Evolutionary conservation across 2,113 vertebrate genomes (phyloP), one percentile per base, ranked within the genome.

Genomic region (Asarcornis scutulata): DNA sequence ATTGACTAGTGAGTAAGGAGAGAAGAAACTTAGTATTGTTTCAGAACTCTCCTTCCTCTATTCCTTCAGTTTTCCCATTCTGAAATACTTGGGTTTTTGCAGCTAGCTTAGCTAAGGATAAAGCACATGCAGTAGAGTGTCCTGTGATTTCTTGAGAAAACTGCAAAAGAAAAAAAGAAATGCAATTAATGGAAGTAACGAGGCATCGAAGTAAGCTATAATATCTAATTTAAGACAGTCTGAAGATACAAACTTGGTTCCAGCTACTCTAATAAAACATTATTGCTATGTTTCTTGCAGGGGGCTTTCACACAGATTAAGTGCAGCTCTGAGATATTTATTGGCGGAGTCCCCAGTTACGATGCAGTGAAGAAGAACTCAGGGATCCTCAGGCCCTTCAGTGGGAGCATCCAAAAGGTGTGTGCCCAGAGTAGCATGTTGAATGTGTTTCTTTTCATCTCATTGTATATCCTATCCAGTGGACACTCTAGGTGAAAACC

Each of bases 301-400:
- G 99, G 99, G 18, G 99, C 99, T 71, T 99, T 99, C 96, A 99
- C 99, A 21, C 99, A 99, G 96, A 99, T 99, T 87, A 99, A 98
- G 80, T 99, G 99, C 97, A 99, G 98, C 91, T 98, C 99, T 16
- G 98, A 99, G 68, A 98, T 99, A 86, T 99, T 98, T 86, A 96
- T 99, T 23, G 99, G 99, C 0, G 99, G 99, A 38, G 98, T 99
- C 63, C 99, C 99, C 86, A 98, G 88, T 82, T 99, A 99, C 3
- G 98, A 99, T 26, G 92, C 96, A 3, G 98, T 99, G 86, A 99
- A 99, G 98, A 98, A 94, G 96, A 98, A 98, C 13, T 98, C 99
- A 1, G 98, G 98, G 11, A 91, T 99, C 68, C 72, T 97, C 29
- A 97, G 96, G 31, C 98, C 99, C 2, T 99, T 99, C 92, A 99